Base-by-base conservation (phyloP, 2,113 vertebrate species). In the Centrocercus urophasianus region DNA sequence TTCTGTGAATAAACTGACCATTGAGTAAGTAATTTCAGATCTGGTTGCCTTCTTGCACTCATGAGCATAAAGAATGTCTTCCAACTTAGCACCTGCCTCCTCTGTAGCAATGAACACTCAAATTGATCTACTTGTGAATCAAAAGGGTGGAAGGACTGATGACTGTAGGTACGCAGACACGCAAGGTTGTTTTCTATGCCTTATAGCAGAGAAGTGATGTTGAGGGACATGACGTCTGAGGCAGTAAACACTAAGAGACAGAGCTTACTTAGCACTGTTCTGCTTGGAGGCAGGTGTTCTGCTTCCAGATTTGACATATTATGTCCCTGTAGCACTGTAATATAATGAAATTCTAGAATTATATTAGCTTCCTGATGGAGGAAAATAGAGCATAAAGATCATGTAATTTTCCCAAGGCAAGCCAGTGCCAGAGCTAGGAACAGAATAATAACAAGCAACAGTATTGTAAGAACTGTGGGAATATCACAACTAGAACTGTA, bases 281-380 rank as follows among this genome's bases (percentile, higher is more conserved):
- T 76, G 54, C 71, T 76, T 2, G 0, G 32, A 88, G 89, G 71
- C 78, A 96, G 88, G 96, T 96, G 92, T 85, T 93, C 85, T 95
- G 66, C 75, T 91, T 93, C 87, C 93, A 72, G 77, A 70, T 65
- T 85, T 95, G 77, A 87, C 84, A 65, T 89, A 91, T 75, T 92
- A 72, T 59, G 59, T 91, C 89, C 75, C 67, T 1, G 2, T 79
- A 85, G 89, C 59, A 34, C 78, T 83, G 54, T 85, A 96, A 95
- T 1, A 1, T 84, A 89, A 95, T 90, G 67, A 70, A 93, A 90
- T 95, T 90, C 76, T 59, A 66, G 83, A 93, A 90, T 94, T 93
- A 89, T 70, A 93, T 95, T 96, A 93, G 18, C 77, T 94, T 93
- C 74, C 59, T 89, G 63, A 94, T 92, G 36, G 63, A 94, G 73